A percentile compares a stretch with the other conserved stretches of the same genome.
Evolutionary conservation across 1,140 invertebrate genomes (phyloP).

Genomic region (Drosophila kanapiae): DNA sequence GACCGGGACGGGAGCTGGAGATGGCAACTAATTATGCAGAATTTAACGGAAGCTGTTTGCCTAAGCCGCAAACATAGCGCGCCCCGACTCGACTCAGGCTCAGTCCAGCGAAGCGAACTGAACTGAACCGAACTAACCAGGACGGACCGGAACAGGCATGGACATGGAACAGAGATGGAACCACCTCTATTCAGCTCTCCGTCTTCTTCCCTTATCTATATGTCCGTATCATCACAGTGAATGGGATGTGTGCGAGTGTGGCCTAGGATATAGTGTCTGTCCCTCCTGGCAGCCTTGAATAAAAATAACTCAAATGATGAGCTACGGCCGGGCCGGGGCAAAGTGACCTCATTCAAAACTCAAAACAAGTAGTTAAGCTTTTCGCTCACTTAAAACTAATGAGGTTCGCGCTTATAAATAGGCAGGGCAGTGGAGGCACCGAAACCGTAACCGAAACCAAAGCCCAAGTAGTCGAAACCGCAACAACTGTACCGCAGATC

Average conservation of each 20-base stretch:
- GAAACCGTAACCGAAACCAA: conserved; percentile 13
- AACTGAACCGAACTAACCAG: conserved; percentile 48
- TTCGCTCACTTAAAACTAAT: conserved; percentile 83
- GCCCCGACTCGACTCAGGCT: conserved; percentile 26
- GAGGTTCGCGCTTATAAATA: conserved; percentile 79
- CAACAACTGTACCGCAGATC: conserved; percentile 60
- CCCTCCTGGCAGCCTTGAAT: conserved; percentile 73
- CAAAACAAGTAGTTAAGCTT: conserved; percentile 83
- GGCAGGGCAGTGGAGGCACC: conserved; percentile 35
- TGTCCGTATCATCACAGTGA: conserved; percentile 24
- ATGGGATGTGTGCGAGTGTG: conserved; percentile 31
- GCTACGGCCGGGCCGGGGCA: conserved; percentile 56
- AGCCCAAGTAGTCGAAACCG: conserved; percentile 48
- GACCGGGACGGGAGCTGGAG: conserved; percentile 52
- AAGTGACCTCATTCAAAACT: conserved; percentile 83
- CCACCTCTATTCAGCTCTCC: conserved; percentile 5
- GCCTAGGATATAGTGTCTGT: conserved; percentile 34
- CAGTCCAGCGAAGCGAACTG: conserved; percentile 57
- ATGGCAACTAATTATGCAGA: conserved; percentile 82
- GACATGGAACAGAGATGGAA: conserved; percentile 16
- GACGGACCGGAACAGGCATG: conserved; percentile 25
- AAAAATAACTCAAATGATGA: conserved; percentile 81
- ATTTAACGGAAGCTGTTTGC: conserved; percentile 83
- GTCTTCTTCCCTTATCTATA: conserved; percentile 30
- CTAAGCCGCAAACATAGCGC: conserved; percentile 60